A percentile compares a stretch with the other conserved stretches of the same genome.
phyloP scores from a whole-genome alignment of 1,140 invertebrate genomes.

The Steinernema khuongi region DNA sequence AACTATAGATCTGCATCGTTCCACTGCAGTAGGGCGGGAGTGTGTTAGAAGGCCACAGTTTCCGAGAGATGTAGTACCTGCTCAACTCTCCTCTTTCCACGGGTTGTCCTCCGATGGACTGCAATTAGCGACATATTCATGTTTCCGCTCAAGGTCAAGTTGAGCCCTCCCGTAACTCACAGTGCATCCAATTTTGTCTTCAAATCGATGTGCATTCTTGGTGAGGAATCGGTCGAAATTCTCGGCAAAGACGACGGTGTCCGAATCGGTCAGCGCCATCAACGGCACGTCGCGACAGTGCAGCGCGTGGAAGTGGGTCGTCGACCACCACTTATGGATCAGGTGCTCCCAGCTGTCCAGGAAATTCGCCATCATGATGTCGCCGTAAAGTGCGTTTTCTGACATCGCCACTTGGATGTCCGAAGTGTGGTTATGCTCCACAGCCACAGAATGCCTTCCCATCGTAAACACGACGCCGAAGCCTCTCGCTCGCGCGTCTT shows the following conservation, averaged over 20 bases:
- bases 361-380: slow-evolving; percentile 1
- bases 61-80: neutral
- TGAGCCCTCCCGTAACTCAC: neutral
- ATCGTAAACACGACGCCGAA: neutral
- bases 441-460: neutral
- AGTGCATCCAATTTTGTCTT: slow-evolving; percentile 1
- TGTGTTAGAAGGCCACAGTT: neutral
- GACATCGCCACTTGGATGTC: neutral
- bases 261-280: neutral
- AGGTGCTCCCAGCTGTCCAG: neutral
- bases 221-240: neutral
- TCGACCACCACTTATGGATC: slow-evolving; percentile 10
- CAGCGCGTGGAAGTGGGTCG: neutral
- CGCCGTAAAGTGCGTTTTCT: neutral
- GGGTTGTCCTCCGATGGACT: neutral
- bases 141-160: neutral
- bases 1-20: neutral
- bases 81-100: neutral
- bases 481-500: neutral
- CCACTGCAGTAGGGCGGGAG: neutral
- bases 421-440: neutral
- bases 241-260: neutral
- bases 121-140: neutral
- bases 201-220: neutral
- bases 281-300: neutral